These are phyloP conservation scores for Neomonachus schauinslandi DNA, from an alignment of 2,113 vertebrate genomes.

Conservation along the genomic window DNA sequence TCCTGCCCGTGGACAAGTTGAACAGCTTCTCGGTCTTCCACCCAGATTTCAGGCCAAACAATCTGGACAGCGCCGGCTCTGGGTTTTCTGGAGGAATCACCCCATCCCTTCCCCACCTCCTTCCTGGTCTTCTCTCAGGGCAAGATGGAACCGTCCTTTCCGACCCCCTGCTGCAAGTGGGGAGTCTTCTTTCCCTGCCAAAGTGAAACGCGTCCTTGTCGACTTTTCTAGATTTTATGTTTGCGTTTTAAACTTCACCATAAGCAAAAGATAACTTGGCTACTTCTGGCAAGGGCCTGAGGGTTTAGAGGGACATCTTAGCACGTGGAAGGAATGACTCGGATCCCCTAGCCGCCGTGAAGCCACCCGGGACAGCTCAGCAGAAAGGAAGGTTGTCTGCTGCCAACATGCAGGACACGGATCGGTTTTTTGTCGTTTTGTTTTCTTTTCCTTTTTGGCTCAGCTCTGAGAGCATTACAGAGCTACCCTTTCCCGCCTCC, in stretches of 20 bases:
- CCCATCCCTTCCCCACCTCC: neutral
- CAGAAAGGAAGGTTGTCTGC: slow-evolving; percentile 42
- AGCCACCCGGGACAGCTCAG: slow-evolving; percentile 50
- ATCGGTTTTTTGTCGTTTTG: slow-evolving; percentile 57
- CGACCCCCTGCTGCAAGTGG: neutral
- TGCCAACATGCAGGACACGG: slow-evolving; percentile 64
- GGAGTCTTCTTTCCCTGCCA: neutral
- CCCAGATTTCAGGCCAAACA: neutral
- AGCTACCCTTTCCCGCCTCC: slow-evolving; percentile 72
- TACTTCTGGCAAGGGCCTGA: neutral
- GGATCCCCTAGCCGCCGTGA: neutral
- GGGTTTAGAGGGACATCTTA: neutral
- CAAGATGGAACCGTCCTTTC: neutral
- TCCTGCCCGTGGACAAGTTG: neutral
- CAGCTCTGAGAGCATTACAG: slow-evolving; percentile 45
- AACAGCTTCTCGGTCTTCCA: neutral
- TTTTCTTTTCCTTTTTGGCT: slow-evolving; percentile 67
- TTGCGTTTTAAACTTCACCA: slow-evolving; percentile 15
- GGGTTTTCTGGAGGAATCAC: neutral
- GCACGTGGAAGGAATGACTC: slow-evolving; percentile 40
- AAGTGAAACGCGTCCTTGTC: neutral
- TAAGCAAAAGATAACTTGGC: neutral
- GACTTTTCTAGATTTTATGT: neutral
- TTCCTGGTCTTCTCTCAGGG: neutral
- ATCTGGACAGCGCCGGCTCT: neutral